Evolutionary conservation across 1,140 invertebrate genomes (phyloP), one percentile per base, ranked within the genome.

Genomic region (Sogatella furcifera): DNA sequence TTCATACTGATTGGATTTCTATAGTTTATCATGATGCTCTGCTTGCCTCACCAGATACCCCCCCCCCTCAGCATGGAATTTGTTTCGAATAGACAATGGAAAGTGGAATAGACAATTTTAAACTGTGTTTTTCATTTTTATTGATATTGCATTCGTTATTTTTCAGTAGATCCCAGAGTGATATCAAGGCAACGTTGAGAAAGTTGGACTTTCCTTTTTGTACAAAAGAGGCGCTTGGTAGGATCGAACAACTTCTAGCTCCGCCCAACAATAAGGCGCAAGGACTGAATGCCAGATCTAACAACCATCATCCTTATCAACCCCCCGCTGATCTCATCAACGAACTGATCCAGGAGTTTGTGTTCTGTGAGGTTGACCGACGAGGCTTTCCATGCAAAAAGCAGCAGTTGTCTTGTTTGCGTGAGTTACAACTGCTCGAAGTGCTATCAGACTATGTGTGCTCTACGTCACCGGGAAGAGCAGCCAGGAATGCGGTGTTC

Each of bases 401-500:
- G 11, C 63, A 58, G 10, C 56, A 71, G 70, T 69, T 87, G 54
- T 81, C 76, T 55, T 78, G 84, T 0, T 75, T 90, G 34, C 83
- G 88, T 66, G 87, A 90, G 66, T 70, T 90, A 17, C 86, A 90
- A 66, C 70, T 92, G 0, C 80, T 90, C 21, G 81, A 90, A 64
- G 81, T 88, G 5, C 71, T 90, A 0, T 85, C 81, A 66, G 84
- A 89, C 59, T 89, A 86, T 67, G 82, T 90, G 62, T 38, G 34
- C 9, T 38, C 34, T 9, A 82, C 83, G 24, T 78, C 77, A 34
- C 81, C 81, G 54, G 72, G 72, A 52, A 76, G 80, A 28, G 84
- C 84, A 1, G 83, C 85, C 0, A 80, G 85, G 59, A 91, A 90
- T 72, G 85, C 87, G 0, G 80, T 92, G 43, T 92, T 91, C 69